A percentile compares a stretch with the other conserved stretches of the same genome.
Conservation (phyloP, 1,140 invertebrate species). For the Oscheius sp. region DNA sequence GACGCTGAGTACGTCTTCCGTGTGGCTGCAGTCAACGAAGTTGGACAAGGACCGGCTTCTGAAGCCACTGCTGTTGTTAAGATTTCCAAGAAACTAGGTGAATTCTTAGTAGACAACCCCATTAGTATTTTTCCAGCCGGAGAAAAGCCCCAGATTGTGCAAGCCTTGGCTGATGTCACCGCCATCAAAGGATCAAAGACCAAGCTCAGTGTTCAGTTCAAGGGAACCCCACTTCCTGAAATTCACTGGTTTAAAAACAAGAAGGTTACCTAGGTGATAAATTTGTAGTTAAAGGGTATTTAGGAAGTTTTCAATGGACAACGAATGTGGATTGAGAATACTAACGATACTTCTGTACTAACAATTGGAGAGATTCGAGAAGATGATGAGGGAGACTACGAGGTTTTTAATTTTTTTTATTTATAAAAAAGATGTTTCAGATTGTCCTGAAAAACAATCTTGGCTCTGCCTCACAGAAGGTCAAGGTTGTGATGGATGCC, state of each 20-base stretch:
- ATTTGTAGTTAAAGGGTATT: background rate
- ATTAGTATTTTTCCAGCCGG: slow-evolving; percentile 6
- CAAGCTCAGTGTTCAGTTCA: slow-evolving; percentile 28
- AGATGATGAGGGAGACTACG: slow-evolving; percentile 34
- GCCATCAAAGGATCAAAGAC: slow-evolving; percentile 23
- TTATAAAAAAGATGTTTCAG: slow-evolving; percentile 13
- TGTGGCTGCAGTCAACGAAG: slow-evolving; percentile 82
- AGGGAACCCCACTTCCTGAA: slow-evolving; percentile 33
- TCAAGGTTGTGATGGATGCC: slow-evolving; percentile 31
- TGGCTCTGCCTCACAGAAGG: slow-evolving; percentile 15
- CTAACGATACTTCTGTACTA: background rate
- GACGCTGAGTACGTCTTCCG: slow-evolving; percentile 63
- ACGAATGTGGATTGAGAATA: slow-evolving; percentile 32
- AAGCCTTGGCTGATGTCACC: slow-evolving; percentile 4
- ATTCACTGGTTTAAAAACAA: slow-evolving; percentile 36
- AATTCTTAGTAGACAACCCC: background rate
- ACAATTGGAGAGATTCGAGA: slow-evolving; percentile 38
- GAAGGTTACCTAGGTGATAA: background rate
- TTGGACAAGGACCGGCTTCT: slow-evolving; percentile 65
- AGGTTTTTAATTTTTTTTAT: background rate
- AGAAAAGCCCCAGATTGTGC: slow-evolving; percentile 7
- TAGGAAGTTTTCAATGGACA: slow-evolving; percentile 34
- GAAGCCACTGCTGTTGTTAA: slow-evolving; percentile 20
- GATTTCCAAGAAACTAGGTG: slow-evolving; percentile 17
- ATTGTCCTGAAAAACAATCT: slow-evolving; percentile 23